phyloP scores from a whole-genome alignment of 1,140 invertebrate species.

The Orussus abietinus region DNA sequence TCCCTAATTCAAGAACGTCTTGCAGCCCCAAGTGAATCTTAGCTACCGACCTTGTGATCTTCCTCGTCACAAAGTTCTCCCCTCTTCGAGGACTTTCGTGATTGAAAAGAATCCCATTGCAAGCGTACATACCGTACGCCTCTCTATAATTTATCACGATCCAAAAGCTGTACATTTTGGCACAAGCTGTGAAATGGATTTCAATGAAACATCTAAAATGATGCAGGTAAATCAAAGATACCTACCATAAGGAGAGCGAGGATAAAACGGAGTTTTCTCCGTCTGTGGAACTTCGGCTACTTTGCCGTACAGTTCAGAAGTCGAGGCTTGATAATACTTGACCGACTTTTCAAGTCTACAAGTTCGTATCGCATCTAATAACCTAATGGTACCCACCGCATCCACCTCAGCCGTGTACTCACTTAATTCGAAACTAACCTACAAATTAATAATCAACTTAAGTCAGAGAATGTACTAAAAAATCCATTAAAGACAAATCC shows the following conservation, averaged over 20 bases:
- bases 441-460: constrained; percentile 17
- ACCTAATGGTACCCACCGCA: constrained; percentile 90
- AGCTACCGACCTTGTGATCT: constrained; percentile 95
- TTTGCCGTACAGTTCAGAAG: constrained; percentile 98
- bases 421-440: constrained; percentile 94
- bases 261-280: constrained; percentile 98
- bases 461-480: constrained; percentile 6
- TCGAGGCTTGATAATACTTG: constrained; percentile 97
- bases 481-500: constrained; percentile 2
- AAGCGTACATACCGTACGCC: constrained; percentile 96
- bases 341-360: constrained; percentile 82
- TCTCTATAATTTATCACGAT: constrained; percentile 98
- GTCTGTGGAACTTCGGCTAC: constrained; percentile 94
- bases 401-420: constrained; percentile 99
- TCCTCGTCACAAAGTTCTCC: constrained; percentile 98
- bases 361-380: constrained; percentile 94
- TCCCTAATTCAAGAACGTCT: constrained; percentile 88
- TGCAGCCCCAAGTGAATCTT: constrained; percentile 90
- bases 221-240: constrained; percentile 5
- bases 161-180: constrained; percentile 99
- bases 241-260: constrained; percentile 97
- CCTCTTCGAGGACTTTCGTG: constrained; percentile 97
- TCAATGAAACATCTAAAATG: constrained; percentile 13
- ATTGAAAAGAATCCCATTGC: constrained; percentile 98
- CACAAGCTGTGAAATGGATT: constrained; percentile 73